Conservation (phyloP, 2,113 vertebrate genomes). For the Pteronura brasiliensis region DNA sequence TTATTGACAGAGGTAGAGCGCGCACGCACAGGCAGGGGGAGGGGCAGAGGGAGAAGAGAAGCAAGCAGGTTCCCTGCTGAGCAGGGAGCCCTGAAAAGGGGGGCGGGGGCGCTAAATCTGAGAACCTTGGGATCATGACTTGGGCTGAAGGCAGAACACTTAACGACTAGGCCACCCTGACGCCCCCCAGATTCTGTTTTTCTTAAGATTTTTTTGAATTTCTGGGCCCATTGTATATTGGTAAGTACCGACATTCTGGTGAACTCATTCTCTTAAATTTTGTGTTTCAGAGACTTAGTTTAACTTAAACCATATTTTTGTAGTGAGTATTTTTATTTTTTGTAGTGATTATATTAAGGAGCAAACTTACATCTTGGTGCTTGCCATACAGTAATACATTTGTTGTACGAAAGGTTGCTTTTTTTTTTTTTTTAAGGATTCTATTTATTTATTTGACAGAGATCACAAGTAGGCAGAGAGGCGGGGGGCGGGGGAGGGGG, state of each 20-base stretch:
- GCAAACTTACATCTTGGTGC: background rate
- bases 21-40: no score
- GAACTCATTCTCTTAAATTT: background rate
- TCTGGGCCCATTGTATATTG: background rate
- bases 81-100: background rate
- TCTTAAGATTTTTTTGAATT: background rate
- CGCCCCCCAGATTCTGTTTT: background rate
- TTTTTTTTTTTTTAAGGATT: background rate
- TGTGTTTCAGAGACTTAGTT: slow-evolving; percentile 32
- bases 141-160: background rate
- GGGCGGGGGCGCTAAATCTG: no score
- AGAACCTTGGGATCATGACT: background rate
- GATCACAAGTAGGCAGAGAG: no score
- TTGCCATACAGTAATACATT: background rate
- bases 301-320: background rate
- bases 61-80: no score
- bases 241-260: background rate
- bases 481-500: no score
- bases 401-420: slow-evolving; percentile 5
- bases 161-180: background rate
- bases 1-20: no score
- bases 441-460: no score
- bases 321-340: background rate
- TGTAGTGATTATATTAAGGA: background rate
- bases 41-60: background rate